Conservation (phyloP, 2,888 invertebrate genomes). For the Stomorhina lunata region DNA sequence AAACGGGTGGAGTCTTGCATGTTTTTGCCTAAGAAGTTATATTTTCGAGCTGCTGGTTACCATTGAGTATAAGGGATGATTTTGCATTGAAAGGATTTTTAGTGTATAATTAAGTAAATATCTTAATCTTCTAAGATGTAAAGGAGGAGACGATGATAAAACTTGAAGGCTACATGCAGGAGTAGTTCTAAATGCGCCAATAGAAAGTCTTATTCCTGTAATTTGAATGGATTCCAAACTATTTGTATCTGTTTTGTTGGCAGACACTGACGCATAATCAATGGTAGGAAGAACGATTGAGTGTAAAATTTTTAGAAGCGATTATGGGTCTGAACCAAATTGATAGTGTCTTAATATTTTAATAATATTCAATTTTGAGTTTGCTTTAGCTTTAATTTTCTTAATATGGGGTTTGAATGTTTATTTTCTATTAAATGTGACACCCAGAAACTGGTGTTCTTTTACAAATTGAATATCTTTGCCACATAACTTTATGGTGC, state of each 20-base stretch:
- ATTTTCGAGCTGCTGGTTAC: neutral
- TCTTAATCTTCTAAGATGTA: too few relatives aligned
- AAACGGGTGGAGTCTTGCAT: neutral
- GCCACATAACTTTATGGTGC: neutral
- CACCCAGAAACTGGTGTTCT: neutral
- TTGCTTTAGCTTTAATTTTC: neutral
- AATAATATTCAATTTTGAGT: neutral
- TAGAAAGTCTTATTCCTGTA: neutral
- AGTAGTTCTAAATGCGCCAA: too few relatives aligned
- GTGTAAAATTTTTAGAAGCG: too few relatives aligned
- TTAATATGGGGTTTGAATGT: too few relatives aligned
- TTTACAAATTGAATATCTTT: neutral
- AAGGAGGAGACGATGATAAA: too few relatives aligned
- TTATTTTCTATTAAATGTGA: neutral
- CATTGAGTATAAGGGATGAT: neutral
- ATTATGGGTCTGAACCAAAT: neutral
- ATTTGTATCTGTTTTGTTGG: neutral
- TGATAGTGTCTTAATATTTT: too few relatives aligned
- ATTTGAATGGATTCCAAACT: neutral
- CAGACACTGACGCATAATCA: neutral
- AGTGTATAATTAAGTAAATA: too few relatives aligned
- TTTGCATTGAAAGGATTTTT: too few relatives aligned
- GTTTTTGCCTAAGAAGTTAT: neutral
- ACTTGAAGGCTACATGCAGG: too few relatives aligned
- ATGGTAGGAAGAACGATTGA: neutral